Conservation (phyloP, 1,140 invertebrate species). For the Sipha flava region DNA sequence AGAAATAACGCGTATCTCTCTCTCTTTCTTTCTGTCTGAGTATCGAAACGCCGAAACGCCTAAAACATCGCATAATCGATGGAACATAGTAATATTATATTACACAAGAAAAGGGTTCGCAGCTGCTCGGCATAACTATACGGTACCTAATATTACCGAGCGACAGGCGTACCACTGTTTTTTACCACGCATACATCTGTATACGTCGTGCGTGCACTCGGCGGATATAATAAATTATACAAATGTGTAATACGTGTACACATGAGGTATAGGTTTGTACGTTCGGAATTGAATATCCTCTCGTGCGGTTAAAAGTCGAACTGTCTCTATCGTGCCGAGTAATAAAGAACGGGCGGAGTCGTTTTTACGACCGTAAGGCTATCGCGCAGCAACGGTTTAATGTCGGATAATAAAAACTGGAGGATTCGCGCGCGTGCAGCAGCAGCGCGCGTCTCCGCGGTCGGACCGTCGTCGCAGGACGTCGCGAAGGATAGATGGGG, state of each 20-base stretch:
- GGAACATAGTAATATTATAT: no score
- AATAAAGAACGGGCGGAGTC: neutral
- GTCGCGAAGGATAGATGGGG: neutral
- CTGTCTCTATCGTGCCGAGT: neutral
- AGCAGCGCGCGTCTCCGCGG: neutral
- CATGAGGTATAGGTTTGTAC: no score
- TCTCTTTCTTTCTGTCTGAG: no score
- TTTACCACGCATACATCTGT: no score
- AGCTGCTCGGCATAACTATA: neutral
- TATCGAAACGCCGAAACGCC: neutral
- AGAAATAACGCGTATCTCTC: no score
- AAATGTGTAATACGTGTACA: neutral
- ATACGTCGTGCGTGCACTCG: no score
- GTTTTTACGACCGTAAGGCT: conserved; percentile 24
- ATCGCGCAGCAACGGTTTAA: neutral
- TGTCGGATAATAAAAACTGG: conserved; percentile 17
- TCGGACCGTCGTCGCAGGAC: neutral
- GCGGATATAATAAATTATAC: neutral
- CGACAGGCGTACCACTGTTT: no score
- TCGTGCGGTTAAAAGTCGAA: neutral
- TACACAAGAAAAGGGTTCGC: neutral
- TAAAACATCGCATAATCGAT: conserved; percentile 5
- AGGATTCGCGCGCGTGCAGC: no score
- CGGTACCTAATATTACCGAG: neutral
- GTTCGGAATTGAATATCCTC: neutral